Percentiles rank a stretch among this genome's conserved stretches.
These are phyloP conservation scores for Apistogramma diplotaenia DNA, from an alignment of 2,113 vertebrate species.

Conservation along the genomic window DNA sequence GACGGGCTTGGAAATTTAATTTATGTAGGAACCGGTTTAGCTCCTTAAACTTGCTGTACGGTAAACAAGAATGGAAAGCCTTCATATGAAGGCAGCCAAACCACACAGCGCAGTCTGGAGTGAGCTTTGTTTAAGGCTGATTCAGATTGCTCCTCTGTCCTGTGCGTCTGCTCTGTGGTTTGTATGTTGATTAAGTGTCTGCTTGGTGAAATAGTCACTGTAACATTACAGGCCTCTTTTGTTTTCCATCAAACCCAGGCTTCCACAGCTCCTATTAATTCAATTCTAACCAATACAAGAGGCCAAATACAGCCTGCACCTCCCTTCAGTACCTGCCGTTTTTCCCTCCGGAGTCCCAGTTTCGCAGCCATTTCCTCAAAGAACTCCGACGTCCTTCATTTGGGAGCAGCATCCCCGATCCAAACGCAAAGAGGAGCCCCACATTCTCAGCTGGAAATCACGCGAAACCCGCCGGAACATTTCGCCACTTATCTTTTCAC, in stretches of 20 bases:
- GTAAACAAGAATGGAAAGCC: slow-evolving; percentile 1
- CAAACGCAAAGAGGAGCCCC: slow-evolving; percentile 39
- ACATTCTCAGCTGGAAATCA: slow-evolving; percentile 66
- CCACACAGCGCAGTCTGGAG: slow-evolving; percentile 13
- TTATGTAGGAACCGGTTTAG: neutral
- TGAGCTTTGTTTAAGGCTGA: slow-evolving; percentile 25
- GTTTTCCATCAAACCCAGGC: slow-evolving; percentile 49
- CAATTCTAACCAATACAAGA: slow-evolving; percentile 56
- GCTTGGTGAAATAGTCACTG: slow-evolving; percentile 38
- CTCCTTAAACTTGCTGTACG: neutral
- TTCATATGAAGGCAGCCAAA: slow-evolving; percentile 32
- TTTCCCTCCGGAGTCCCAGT: slow-evolving; percentile 10
- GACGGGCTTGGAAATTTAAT: neutral
- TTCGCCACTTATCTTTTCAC: slow-evolving; percentile 72
- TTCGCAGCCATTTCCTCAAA: slow-evolving; percentile 3
- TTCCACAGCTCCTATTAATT: slow-evolving; percentile 44
- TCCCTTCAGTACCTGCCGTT: slow-evolving; percentile 29
- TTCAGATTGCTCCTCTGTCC: slow-evolving; percentile 28
- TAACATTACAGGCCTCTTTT: slow-evolving; percentile 48
- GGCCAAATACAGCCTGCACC: slow-evolving; percentile 26
- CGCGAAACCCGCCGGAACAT: slow-evolving; percentile 52
- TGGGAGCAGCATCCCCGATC: slow-evolving; percentile 1
- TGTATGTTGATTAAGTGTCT: slow-evolving; percentile 59
- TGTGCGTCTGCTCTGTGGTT: slow-evolving; percentile 39
- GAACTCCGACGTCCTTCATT: slow-evolving; percentile 17